Percentiles rank a stretch among this genome's conserved stretches.
These are phyloP conservation scores for Lithobius niger DNA, from an alignment of 1,140 invertebrate species.

Conservation along the genomic window DNA sequence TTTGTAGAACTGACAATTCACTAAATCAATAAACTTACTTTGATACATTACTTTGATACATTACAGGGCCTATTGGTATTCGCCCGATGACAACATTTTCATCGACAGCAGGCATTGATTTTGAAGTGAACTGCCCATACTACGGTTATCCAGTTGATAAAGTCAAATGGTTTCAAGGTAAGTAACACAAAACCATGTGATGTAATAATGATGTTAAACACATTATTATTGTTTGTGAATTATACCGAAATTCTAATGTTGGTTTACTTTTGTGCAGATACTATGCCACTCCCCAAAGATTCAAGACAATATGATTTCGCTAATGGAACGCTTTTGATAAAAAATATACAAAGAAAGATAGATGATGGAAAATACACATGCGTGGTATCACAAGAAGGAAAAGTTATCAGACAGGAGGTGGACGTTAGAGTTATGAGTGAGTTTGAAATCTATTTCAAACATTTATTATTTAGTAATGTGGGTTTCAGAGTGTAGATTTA, in stretches of 20 bases:
- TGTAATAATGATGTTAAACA: not conserved
- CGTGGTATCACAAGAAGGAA: not conserved
- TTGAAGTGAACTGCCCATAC: not conserved
- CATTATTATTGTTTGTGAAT: not conserved
- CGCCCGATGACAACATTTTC: not conserved
- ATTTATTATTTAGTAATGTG: no score
- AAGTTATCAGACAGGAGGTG: not conserved
- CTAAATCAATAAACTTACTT: no score
- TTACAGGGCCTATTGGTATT: not conserved
- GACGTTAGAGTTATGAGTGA: not conserved
- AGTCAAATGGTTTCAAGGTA: not conserved
- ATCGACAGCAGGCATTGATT: not conserved
- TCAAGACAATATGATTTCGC: not conserved
- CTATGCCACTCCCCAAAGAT: not conserved
- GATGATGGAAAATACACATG: not conserved
- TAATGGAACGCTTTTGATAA: not conserved
- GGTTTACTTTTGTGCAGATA: not conserved
- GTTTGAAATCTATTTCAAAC: no score
- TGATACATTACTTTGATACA: no score
- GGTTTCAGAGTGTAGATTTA: no score
- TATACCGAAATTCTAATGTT: not conserved
- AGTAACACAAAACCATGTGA: not conserved
- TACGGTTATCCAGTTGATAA: not conserved
- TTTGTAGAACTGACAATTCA: no score
- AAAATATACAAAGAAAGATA: not conserved